Base-by-base conservation (phyloP, 2,888 invertebrate genomes). In the Scaptomyza flava region DNA sequence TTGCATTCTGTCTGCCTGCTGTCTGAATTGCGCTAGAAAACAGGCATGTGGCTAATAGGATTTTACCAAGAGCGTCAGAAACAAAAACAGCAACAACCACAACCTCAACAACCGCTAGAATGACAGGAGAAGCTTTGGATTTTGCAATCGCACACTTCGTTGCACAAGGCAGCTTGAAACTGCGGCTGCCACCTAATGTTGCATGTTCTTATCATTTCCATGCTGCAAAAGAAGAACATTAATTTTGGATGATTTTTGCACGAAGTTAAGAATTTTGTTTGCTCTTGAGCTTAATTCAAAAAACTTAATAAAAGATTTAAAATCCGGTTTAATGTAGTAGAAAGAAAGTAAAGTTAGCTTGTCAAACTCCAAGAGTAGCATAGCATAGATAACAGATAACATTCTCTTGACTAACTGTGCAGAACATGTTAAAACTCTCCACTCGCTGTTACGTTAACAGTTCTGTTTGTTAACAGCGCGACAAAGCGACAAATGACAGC, bases 11-110 rank as follows among this genome's bases (percentile, higher is more conserved):
- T 30, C 61, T 48, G 71, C 27, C 17, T 67, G 67, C 78, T 76
- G 75, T 59, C 76, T 64, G 61, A 83, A 74, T 71, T 65, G 75
- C 61, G 69, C 62, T 66, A 70, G 56, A 62, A 78, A 78, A 82
- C 70, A 79, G 81, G 73, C 84, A 81, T 78, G 78, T 80, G 71
- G 81, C 84, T 83, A 84, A 83, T 83, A 81, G 83, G 83, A 83
- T 83, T 84, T 83, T 65, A 62, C 72, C 57, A 69, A 64, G 62
- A 67, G 23, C 62, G 56, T 23, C 57, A 63, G 11, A 27, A 23
- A 23, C 23, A 36, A 57, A 30, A 61, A 31, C 46, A 50, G 14
- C 38, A 57, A 17, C 43, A 62, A 46, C 48, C 47, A 41, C 36
- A 45, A 54, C 36, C 56, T 52, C 45, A 66, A 48, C 56, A 61